Conservation (phyloP, 2,113 vertebrate genomes). For the Nothobranchius kuhntae region DNA sequence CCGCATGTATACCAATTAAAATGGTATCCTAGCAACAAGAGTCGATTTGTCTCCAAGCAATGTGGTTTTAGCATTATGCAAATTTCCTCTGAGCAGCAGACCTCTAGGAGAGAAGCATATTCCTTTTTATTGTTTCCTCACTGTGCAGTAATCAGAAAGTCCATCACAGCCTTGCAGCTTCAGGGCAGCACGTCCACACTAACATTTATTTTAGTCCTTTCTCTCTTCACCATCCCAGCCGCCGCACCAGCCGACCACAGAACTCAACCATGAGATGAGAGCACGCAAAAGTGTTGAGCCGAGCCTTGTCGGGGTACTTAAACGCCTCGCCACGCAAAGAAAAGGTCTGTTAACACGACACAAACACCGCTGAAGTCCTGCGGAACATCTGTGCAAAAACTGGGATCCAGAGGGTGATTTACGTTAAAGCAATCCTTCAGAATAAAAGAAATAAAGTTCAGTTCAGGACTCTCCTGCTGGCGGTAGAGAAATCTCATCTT, state of each 20-base stretch:
- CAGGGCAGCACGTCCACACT: background rate
- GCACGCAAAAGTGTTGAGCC: background rate
- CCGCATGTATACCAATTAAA: constrained; percentile 68
- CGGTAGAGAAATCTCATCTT: no score
- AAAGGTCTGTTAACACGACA: no score
- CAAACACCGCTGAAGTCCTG: no score
- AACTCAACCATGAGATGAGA: background rate
- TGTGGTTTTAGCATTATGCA: constrained; percentile 47
- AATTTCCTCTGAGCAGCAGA: constrained; percentile 30
- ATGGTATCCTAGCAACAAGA: constrained; percentile 62
- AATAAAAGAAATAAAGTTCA: no score
- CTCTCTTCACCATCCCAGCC: no score
- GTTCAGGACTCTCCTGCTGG: no score
- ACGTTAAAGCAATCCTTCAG: no score
- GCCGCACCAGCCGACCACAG: background rate
- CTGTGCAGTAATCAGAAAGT: constrained; percentile 9
- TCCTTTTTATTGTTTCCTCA: constrained; percentile 15
- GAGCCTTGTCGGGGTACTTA: background rate
- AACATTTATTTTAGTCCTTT: background rate
- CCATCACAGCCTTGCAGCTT: background rate
- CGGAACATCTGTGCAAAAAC: no score
- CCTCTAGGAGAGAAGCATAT: background rate
- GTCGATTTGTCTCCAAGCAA: constrained; percentile 69
- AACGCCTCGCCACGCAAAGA: constrained; percentile 23
- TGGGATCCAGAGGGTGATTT: no score